A percentile compares a stretch with the other conserved stretches of the same genome.
These are phyloP conservation scores for Lepidochrysops patricia DNA, from an alignment of 2,888 invertebrate species.

Conservation along the genomic window DNA sequence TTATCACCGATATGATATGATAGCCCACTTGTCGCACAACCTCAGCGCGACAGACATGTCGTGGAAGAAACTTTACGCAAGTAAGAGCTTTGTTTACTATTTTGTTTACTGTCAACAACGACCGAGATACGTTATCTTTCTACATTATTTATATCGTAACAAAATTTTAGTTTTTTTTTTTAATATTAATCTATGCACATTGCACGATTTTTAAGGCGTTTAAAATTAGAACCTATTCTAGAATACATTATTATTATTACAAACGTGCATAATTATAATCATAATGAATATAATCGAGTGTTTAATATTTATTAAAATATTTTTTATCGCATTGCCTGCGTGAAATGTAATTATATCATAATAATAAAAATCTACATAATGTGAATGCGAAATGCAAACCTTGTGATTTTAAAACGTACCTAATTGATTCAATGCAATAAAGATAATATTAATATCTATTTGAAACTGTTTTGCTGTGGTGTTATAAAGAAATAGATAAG, in stretches of 20 bases:
- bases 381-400: not conserved
- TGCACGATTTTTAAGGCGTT: no score
- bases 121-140: not conserved
- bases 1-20: conserved; percentile 62
- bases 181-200: no score
- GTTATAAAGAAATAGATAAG: no score
- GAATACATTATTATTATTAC: no score
- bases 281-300: not conserved
- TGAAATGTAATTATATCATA: not conserved
- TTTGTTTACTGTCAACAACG: not conserved
- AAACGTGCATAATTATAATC: not conserved
- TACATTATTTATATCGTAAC: no score
- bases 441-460: not conserved
- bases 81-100: conserved; percentile 34
- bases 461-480: no score
- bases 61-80: conserved; percentile 40
- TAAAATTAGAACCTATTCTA: no score
- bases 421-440: not conserved
- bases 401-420: not conserved
- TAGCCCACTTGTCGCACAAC: conserved; percentile 38
- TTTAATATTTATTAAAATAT: not conserved
- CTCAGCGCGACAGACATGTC: conserved; percentile 37
- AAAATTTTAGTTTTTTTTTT: not conserved
- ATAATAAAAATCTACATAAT: not conserved
- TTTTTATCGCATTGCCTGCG: not conserved